These are phyloP conservation scores for Dasypolia templi DNA, from an alignment of 2,888 invertebrate species.

Conservation along the genomic window DNA sequence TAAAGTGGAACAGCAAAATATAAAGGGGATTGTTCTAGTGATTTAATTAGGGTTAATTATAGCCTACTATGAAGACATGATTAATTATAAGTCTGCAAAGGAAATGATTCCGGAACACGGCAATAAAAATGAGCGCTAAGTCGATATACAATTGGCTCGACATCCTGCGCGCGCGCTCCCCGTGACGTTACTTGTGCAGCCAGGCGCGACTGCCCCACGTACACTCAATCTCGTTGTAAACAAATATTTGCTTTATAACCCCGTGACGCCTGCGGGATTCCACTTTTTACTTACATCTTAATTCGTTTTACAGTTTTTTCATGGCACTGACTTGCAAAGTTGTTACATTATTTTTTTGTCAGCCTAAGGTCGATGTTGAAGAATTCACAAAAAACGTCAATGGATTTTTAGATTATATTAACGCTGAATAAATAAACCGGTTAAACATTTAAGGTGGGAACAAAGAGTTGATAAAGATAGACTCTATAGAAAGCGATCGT, in stretches of 20 bases:
- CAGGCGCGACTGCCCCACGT: constrained; percentile 76
- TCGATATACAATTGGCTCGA: constrained; percentile 71
- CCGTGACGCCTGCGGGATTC: constrained; percentile 67
- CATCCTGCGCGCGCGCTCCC: constrained; percentile 73
- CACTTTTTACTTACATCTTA: constrained; percentile 68
- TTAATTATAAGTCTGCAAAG: constrained; percentile 53
- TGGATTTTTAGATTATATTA: constrained; percentile 52
- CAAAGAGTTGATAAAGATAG: constrained; percentile 47
- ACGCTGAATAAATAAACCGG: constrained; percentile 46
- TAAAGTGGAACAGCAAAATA: constrained; percentile 31
- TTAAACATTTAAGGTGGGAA: constrained; percentile 37
- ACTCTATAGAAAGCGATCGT: constrained; percentile 22
- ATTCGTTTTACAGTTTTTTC: constrained; percentile 69
- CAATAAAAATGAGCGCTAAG: constrained; percentile 69
- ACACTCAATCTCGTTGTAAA: constrained; percentile 79
- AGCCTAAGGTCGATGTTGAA: constrained; percentile 35
- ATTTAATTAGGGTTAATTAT: neutral
- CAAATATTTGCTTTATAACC: constrained; percentile 81
- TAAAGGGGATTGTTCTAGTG: neutral
- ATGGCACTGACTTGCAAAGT: constrained; percentile 61
- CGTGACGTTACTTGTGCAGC: constrained; percentile 67
- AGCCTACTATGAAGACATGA: constrained; percentile 5
- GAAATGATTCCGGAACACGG: constrained; percentile 74
- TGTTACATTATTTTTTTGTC: constrained; percentile 50
- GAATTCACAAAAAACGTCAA: constrained; percentile 49